Evolutionary conservation across 1,140 invertebrate genomes (phyloP).

Genomic region (Monomorium pharaonis): DNA sequence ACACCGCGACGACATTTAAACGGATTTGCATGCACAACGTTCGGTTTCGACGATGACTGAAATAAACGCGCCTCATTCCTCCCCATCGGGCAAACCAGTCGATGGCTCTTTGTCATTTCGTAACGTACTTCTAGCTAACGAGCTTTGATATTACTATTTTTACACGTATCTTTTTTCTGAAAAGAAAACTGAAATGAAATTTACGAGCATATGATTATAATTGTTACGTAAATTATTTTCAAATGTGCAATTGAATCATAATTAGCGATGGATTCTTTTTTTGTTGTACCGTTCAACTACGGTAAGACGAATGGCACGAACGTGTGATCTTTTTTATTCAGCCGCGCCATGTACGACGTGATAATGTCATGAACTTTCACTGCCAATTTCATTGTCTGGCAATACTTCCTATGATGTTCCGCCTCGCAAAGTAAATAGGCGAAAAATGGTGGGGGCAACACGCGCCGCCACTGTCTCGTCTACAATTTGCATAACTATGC

Average conservation of each 20-base stretch:
- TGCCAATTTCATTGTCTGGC: slow-evolving; percentile 32
- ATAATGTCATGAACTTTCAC: slow-evolving; percentile 44
- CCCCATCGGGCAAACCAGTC: slow-evolving; percentile 11
- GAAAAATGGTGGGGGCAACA: slow-evolving; percentile 20
- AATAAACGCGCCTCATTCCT: slow-evolving; percentile 63
- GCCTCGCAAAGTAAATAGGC: slow-evolving; percentile 43
- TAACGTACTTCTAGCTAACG: background rate
- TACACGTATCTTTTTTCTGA: background rate
- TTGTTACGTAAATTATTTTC: background rate
- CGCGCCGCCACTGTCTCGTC: slow-evolving; percentile 17
- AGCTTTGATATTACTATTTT: background rate
- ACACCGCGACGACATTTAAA: slow-evolving; percentile 77
- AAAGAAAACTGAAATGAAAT: background rate
- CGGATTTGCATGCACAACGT: slow-evolving; percentile 81
- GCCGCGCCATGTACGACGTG: background rate
- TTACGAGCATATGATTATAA: background rate
- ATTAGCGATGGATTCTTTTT: background rate
- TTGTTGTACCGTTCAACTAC: background rate
- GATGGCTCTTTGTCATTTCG: background rate
- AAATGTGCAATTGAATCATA: background rate
- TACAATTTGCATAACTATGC: slow-evolving; percentile 73
- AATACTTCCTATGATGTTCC: slow-evolving; percentile 34
- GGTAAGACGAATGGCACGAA: slow-evolving; percentile 15
- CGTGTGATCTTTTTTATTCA: slow-evolving; percentile 22
- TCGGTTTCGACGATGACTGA: slow-evolving; percentile 66